These are phyloP conservation scores for Varecia variegata DNA, from an alignment of 2,797 vertebrate species.

Conservation along the genomic window DNA sequence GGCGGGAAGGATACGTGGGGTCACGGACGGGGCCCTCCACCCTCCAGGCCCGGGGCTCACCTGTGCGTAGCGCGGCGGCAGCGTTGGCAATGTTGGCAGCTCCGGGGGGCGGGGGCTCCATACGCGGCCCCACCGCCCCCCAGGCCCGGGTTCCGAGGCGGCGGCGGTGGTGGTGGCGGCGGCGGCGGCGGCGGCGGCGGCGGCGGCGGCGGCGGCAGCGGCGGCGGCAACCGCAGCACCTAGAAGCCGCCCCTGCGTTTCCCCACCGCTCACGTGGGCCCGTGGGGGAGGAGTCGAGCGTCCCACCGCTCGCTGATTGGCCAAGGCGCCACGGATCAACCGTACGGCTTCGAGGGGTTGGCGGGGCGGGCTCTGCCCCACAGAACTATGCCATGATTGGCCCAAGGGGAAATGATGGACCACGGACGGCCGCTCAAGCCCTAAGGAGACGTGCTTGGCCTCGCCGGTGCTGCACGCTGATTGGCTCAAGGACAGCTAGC, in stretches of 20 bases:
- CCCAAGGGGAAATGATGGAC: slow-evolving; percentile 7
- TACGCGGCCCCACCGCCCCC: slow-evolving; percentile 75
- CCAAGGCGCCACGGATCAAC: not conserved
- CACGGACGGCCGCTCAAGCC: not conserved
- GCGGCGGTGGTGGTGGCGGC: not conserved
- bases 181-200: not conserved
- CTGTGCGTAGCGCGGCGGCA: slow-evolving; percentile 52
- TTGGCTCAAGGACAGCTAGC: slow-evolving; percentile 29
- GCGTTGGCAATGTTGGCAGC: slow-evolving; percentile 52
- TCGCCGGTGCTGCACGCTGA: not conserved
- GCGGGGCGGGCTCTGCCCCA: not conserved
- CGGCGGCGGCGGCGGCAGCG: not conserved
- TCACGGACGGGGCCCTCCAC: slow-evolving; percentile 32
- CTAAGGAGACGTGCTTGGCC: not conserved
- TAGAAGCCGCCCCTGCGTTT: slow-evolving; percentile 75
- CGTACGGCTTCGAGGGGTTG: not conserved
- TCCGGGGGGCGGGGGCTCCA: slow-evolving; percentile 80
- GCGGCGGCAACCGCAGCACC: slow-evolving; percentile 17
- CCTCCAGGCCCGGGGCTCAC: slow-evolving; percentile 60
- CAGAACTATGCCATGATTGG: slow-evolving; percentile 24
- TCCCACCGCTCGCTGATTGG: not conserved
- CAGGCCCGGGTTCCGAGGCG: slow-evolving; percentile 54
- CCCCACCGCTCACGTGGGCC: slow-evolving; percentile 70
- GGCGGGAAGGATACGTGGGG: slow-evolving; percentile 68
- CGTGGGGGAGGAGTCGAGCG: not conserved